These are phyloP conservation scores for Myripristis jacobus DNA, from an alignment of 2,797 vertebrate species.

Conservation along the genomic window DNA sequence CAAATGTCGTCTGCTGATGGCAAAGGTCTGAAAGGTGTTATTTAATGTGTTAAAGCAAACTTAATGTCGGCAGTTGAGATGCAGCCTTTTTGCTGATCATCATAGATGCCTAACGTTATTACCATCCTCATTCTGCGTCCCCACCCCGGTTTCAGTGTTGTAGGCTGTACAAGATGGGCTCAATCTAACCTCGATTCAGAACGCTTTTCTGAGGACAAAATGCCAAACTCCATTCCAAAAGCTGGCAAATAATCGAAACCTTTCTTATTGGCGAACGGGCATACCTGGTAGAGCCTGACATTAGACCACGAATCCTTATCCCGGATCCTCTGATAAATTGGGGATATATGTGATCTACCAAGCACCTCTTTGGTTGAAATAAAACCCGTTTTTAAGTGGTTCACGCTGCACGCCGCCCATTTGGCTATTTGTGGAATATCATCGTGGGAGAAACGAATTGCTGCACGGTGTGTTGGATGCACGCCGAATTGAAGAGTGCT, in stretches of 20 bases:
- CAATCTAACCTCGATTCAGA: not conserved
- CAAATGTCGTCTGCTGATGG: not conserved
- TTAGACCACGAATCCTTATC: no score
- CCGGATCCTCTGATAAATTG: no score
- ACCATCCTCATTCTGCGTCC: slow-evolving; percentile 10
- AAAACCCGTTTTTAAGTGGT: no score
- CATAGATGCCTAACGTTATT: not conserved
- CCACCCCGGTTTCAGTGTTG: slow-evolving; percentile 17
- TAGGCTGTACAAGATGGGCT: not conserved
- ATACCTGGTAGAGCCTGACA: no score
- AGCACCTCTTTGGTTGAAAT: no score
- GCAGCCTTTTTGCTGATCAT: not conserved
- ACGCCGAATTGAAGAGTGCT: not conserved
- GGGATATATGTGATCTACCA: no score
- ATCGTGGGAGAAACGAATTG: no score
- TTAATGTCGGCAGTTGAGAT: not conserved
- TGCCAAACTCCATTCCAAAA: not conserved
- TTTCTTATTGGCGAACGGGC: not conserved
- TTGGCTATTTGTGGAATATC: no score
- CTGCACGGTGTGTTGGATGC: no score
- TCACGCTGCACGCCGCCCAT: no score
- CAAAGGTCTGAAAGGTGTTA: no score
- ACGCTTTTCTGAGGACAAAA: not conserved
- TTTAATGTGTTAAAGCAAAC: no score
- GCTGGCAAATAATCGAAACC: not conserved